These are phyloP conservation scores for Heteromormyrus szaboi DNA, from an alignment of 2,797 vertebrate species.

Conservation along the genomic window DNA sequence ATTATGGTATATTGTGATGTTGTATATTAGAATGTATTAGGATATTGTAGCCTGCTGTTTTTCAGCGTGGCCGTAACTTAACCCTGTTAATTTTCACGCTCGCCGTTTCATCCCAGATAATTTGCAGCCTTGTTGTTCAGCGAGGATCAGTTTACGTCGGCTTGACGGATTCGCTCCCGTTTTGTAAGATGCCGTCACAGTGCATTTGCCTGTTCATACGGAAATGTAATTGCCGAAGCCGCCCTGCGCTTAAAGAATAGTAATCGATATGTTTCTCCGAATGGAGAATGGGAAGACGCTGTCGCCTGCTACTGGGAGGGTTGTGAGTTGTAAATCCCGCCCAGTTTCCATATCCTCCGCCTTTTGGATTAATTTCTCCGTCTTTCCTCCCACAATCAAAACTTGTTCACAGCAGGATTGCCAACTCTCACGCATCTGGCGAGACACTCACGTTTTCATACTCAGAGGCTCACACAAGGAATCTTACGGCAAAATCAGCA, in stretches of 20 bases:
- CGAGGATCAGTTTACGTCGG: background rate
- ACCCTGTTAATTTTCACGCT: background rate
- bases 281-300: background rate
- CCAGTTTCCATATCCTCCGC: background rate
- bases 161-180: slow-evolving; percentile 8
- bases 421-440: background rate
- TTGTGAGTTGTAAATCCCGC: background rate
- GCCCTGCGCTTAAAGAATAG: background rate
- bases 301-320: background rate
- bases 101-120: background rate
- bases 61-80: background rate
- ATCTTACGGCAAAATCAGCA: background rate
- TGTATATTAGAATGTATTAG: background rate
- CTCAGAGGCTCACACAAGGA: background rate
- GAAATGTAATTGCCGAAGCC: background rate
- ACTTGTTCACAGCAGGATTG: background rate
- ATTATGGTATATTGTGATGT: background rate
- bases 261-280: background rate
- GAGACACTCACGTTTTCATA: background rate
- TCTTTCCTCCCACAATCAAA: background rate
- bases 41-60: background rate
- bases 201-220: background rate
- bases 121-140: background rate
- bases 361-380: background rate
- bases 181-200: slow-evolving; percentile 2